Evolutionary conservation across 2,113 vertebrate genomes (phyloP).

Genomic region (Phrynosoma blainvillii): DNA sequence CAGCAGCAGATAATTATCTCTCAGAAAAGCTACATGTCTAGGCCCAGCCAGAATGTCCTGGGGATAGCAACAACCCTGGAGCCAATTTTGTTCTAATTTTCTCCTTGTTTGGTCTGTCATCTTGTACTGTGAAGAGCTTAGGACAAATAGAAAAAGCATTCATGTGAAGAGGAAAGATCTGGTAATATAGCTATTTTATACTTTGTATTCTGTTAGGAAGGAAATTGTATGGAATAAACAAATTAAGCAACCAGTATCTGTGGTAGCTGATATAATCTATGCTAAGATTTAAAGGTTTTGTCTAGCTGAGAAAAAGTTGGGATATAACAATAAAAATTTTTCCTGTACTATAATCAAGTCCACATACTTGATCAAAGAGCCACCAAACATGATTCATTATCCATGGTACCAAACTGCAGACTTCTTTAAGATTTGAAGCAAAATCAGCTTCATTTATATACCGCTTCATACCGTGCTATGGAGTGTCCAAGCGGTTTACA

Average conservation of each 20-base stretch:
- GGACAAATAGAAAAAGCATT: neutral
- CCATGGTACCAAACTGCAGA: no score
- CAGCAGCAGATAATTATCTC: neutral
- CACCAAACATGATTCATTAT: no score
- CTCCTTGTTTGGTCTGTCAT: slow-evolving; percentile 5
- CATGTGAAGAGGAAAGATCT: neutral
- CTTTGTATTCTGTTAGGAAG: neutral
- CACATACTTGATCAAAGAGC: no score
- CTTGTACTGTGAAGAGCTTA: neutral
- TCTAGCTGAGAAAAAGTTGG: no score
- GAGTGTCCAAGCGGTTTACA: no score
- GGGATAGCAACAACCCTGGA: neutral
- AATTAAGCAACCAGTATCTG: neutral
- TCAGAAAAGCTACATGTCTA: neutral
- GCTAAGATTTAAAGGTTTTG: no score
- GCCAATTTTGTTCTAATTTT: neutral
- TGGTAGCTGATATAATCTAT: no score
- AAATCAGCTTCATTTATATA: no score
- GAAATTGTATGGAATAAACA: neutral
- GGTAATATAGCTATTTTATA: neutral
- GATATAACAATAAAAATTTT: no score
- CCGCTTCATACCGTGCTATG: no score
- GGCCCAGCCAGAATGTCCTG: neutral
- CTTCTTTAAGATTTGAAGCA: no score
- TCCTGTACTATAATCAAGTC: no score